Base-by-base conservation (phyloP, 2,113 vertebrate genomes). In the Baryphthengus martii region DNA sequence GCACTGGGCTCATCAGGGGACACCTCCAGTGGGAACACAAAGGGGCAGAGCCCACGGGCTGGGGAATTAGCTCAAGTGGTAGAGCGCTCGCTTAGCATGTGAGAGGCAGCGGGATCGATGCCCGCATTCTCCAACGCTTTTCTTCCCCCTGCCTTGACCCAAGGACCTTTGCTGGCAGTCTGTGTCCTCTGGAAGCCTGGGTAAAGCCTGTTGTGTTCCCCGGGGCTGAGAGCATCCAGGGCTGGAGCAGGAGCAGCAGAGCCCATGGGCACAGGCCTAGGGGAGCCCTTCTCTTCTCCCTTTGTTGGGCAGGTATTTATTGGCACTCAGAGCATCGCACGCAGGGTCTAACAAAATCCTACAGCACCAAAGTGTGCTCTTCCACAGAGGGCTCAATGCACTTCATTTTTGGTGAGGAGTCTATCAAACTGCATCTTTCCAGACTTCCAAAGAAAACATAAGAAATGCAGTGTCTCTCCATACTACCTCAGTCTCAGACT, bases 41-140 rank as follows among this genome's bases (percentile, higher is more conserved):
- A n/a, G n/a, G n/a, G 33, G 33, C 23, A 49, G 20, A 12, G 13
- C 5, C 20, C 2, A 1, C 25, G 24, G n/a, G 42, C 12, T 23
- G 88, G 73, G 88, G 49, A 84, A 77, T 85, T 79, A 85, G 80
- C 66, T 85, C 66, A 91, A 79, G 59, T 85, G 89, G 89, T 95
- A 96, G 96, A 97, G 96, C 94, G 88, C 95, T 95, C 53, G 61
- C 93, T 93, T 88, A 93, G 63, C 52, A 96, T 96, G 96, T 3
- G 90, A 97, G 95, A 93, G 70, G 95, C 37, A 93, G 93, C 0
- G 21, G 78, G 85, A 92, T 94, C 6, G 6, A 90, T 90, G 82
- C 78, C 85, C 0, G 2, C 71, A 79, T 88, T 90, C 83, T 95
- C 89, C 83, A 82, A 0, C 11, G 47, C 21, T 49, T 49, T 59